These are phyloP conservation scores for Dicrostonyx torquatus DNA, from an alignment of 2,797 vertebrate genomes.

Conservation along the genomic window DNA sequence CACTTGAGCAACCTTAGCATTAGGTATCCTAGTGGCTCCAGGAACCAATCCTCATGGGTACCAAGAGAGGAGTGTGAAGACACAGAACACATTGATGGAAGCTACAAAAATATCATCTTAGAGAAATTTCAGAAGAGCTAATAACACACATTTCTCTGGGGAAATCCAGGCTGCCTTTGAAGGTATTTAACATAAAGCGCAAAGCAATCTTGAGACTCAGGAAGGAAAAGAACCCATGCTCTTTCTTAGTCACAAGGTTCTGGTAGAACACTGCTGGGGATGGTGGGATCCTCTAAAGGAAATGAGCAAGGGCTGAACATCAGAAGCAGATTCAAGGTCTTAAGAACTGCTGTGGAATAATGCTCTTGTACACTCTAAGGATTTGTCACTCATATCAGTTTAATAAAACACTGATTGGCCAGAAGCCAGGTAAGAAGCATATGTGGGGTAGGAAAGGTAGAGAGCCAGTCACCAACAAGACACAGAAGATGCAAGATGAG, in stretches of 20 bases:
- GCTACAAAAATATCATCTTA: neutral
- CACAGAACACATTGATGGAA: no score
- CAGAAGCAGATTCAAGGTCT: neutral
- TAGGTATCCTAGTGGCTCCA: neutral
- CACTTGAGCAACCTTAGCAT: neutral
- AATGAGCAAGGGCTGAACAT: neutral
- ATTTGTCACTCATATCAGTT: no score
- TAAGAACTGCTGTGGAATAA: no score
- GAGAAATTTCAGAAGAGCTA: neutral
- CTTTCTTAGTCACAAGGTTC: neutral
- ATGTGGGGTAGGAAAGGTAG: no score
- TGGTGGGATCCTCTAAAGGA: neutral
- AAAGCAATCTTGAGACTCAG: neutral
- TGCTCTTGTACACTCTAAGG: no score
- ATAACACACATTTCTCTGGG: neutral
- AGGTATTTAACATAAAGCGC: slow-evolving; percentile 4
- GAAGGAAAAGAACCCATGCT: neutral
- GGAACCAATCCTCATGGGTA: no score
- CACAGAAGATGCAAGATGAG: no score
- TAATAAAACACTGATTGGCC: no score
- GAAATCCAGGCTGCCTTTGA: neutral
- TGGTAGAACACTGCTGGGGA: no score
- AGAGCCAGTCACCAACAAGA: no score
- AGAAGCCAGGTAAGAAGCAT: no score
- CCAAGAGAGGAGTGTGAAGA: neutral